A percentile compares a stretch with the other conserved stretches of the same genome.
Conservation (phyloP, 2,113 vertebrate species). For the Octodon degus region DNA sequence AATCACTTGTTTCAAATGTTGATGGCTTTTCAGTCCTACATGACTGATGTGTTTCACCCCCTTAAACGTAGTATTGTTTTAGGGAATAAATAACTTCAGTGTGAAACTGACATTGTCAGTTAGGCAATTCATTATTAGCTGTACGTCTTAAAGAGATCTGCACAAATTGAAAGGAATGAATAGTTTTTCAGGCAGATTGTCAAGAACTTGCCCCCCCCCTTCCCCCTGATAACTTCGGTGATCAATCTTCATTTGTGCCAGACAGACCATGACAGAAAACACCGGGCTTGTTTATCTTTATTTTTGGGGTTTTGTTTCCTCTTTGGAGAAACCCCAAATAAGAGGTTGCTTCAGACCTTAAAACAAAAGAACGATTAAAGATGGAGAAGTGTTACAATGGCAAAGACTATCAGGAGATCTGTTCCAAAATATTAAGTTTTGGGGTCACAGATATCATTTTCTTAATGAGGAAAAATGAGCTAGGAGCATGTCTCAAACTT, state of each 20-base stretch:
- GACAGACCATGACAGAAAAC: constrained; percentile 85
- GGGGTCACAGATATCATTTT: not conserved
- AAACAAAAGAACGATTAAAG: constrained; percentile 68
- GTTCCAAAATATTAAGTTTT: constrained; percentile 64
- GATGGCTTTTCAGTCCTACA: constrained; percentile 74
- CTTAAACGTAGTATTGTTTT: constrained; percentile 59
- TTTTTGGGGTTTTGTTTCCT: constrained; percentile 85
- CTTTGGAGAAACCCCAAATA: constrained; percentile 82
- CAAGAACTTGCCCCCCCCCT: constrained; percentile 72
- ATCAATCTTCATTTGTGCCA: constrained; percentile 86
- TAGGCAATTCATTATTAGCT: constrained; percentile 75
- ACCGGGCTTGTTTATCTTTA: constrained; percentile 87
- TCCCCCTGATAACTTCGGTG: constrained; percentile 80
- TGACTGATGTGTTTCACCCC: constrained; percentile 76
- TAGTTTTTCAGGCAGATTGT: constrained; percentile 64
- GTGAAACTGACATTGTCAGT: constrained; percentile 75
- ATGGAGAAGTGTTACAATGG: constrained; percentile 47
- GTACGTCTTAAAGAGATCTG: constrained; percentile 74
- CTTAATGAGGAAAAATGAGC: constrained; percentile 24
- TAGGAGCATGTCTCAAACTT: not conserved
- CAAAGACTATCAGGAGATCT: constrained; percentile 7
- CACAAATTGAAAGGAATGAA: constrained; percentile 77
- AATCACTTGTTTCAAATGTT: constrained; percentile 71
- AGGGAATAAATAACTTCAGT: constrained; percentile 74
- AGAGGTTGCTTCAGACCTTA: constrained; percentile 68